Evolutionary conservation across 2,888 invertebrate genomes (phyloP), one percentile per base, ranked within the genome.

Genomic region (Sycophila texana): DNA sequence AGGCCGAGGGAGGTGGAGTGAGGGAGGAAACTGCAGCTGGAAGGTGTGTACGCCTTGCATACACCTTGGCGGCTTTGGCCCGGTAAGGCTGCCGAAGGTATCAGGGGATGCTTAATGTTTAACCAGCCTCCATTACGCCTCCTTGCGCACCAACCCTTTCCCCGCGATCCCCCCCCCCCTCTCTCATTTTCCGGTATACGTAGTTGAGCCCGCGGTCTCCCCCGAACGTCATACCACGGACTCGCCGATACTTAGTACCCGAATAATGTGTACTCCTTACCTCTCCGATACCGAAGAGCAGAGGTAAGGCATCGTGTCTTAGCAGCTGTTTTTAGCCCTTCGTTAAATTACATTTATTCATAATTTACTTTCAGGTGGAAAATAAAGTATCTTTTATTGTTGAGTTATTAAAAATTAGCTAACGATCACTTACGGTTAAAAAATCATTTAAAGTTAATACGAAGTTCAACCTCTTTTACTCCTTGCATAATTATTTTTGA

Each of bases 71-170:
- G 84, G 86, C 86, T 85, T 85, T 86, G 86, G 85, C 85, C 30
- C 4, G 53, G n/a, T 18, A 51, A 26, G 20, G 10, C 18, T 51
- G 66, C 20, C 57, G 88, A 88, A 75, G 75, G 78, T 81, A 89
- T 88, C 89, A 87, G 84, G 89, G 88, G 89, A 89, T 88, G 87
- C 84, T 89, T 88, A 89, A 89, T 89, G 89, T 89, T 89, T 89
- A 89, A 89, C 87, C 85, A 89, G 88, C 86, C 87, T 89, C 89
- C 89, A 89, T 89, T 89, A 89, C 89, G 84, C 83, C 84, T 82
- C 84, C 84, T 86, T 82, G 82, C 75, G 20, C 75, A 73, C 70
- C 39, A 51, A 74, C 65, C 26, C 55, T 26, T 47, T 30, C 71
- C 65, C 39, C 39, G 39, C 39, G 39, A 39, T 39, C 39, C 76